Conservation (phyloP, 2,113 vertebrate species). For the Rhadina sibilatrix region DNA sequence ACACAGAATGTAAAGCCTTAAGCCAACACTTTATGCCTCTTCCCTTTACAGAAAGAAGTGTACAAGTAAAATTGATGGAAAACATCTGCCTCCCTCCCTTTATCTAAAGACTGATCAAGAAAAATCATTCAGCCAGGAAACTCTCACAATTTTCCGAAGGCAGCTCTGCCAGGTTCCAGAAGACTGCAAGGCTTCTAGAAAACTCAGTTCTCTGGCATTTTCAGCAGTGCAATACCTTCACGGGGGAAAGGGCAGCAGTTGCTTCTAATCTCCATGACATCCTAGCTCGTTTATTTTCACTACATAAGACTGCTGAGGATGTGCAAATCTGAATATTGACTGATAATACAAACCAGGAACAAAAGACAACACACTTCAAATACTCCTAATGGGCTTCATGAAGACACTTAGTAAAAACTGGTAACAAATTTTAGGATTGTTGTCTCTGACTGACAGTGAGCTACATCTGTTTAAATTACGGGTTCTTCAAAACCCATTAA, state of each 20-base stretch:
- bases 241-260: fast-evolving
- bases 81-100: neutral
- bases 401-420: neutral
- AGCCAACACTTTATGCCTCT: neutral
- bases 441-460: neutral
- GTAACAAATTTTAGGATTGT: neutral
- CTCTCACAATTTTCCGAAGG: neutral
- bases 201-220: neutral
- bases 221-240: neutral
- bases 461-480: neutral
- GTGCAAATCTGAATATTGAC: neutral
- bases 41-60: neutral
- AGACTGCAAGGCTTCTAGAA: neutral
- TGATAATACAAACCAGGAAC: neutral
- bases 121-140: neutral
- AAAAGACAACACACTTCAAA: neutral
- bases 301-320: neutral
- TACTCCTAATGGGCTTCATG: neutral
- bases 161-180: neutral
- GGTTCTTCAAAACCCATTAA: neutral
- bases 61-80: neutral
- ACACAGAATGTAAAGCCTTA: neutral
- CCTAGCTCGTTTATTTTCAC: neutral
- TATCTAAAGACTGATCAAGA: constrained; percentile 26
- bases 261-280: neutral